Conservation (phyloP, 2,113 vertebrate genomes). For the Tyto alba region DNA sequence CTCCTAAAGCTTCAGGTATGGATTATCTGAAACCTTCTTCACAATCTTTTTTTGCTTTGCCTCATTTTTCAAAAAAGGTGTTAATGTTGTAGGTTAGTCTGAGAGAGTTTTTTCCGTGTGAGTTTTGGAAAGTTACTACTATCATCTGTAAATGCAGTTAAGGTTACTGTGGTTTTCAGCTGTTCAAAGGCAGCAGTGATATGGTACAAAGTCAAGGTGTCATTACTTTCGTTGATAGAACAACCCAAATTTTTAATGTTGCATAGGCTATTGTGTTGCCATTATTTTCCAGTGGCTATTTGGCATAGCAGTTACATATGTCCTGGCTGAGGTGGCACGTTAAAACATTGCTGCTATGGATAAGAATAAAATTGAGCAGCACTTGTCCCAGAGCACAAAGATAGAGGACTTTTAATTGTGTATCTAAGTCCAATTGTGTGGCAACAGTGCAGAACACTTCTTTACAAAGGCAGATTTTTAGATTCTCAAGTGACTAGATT, state of each 20-base stretch:
- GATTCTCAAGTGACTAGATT: constrained; percentile 66
- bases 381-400: neutral
- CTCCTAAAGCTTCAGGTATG: neutral
- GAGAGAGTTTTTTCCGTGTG: neutral
- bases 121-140: neutral
- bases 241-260: neutral
- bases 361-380: neutral
- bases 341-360: neutral
- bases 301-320: neutral
- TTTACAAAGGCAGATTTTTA: constrained; percentile 59
- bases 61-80: neutral
- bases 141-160: neutral
- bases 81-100: neutral
- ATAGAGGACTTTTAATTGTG: constrained; percentile 18
- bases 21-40: neutral
- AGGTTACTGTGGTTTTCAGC: neutral
- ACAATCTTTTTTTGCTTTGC: neutral
- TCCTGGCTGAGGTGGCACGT: neutral
- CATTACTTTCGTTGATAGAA: neutral
- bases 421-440: constrained; percentile 18
- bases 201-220: neutral
- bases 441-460: neutral
- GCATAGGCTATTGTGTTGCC: neutral
- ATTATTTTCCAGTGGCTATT: neutral
- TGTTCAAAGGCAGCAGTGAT: neutral